phyloP scores from a whole-genome alignment of 2,888 invertebrate species.

The Spodoptera picta region DNA sequence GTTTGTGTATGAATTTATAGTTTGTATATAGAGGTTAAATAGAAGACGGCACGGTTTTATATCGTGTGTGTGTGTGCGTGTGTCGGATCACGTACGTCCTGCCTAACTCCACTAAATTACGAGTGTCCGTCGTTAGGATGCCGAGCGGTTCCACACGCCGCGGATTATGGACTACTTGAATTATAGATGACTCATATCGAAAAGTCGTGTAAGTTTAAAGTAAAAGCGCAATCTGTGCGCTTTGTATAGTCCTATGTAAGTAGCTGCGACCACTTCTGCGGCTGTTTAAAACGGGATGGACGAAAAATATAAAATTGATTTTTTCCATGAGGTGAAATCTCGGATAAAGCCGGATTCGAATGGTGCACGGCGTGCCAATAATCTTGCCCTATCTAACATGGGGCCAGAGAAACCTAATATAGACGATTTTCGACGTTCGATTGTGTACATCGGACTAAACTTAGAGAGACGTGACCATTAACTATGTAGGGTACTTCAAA shows the following conservation, averaged over 20 bases:
- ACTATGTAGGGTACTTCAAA: not conserved
- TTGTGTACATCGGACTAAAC: not conserved
- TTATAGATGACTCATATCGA: slow-evolving; percentile 7
- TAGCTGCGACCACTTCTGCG: not conserved
- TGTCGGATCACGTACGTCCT: slow-evolving; percentile 33
- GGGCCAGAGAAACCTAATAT: not conserved
- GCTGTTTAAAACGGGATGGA: slow-evolving; percentile 4
- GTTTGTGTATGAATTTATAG: slow-evolving; percentile 21
- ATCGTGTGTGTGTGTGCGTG: not conserved
- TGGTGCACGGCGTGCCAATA: slow-evolving; percentile 12
- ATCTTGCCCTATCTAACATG: not conserved
- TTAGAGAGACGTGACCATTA: slow-evolving; percentile 2
- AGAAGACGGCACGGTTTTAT: slow-evolving; percentile 5
- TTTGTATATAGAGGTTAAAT: slow-evolving; percentile 31
- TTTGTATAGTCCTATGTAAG: not conserved
- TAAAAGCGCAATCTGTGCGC: not conserved
- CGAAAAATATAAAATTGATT: not conserved
- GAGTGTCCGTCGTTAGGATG: slow-evolving; percentile 32
- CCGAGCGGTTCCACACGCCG: slow-evolving; percentile 9
- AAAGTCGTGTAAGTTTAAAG: not conserved
- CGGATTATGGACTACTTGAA: slow-evolving; percentile 17
- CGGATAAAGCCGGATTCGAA: slow-evolving; percentile 3
- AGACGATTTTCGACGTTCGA: not conserved
- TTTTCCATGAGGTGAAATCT: not conserved
- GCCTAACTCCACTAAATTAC: slow-evolving; percentile 29